Evolutionary conservation across 2,113 vertebrate species (phyloP).

Genomic region (Hemiprocne comata): DNA sequence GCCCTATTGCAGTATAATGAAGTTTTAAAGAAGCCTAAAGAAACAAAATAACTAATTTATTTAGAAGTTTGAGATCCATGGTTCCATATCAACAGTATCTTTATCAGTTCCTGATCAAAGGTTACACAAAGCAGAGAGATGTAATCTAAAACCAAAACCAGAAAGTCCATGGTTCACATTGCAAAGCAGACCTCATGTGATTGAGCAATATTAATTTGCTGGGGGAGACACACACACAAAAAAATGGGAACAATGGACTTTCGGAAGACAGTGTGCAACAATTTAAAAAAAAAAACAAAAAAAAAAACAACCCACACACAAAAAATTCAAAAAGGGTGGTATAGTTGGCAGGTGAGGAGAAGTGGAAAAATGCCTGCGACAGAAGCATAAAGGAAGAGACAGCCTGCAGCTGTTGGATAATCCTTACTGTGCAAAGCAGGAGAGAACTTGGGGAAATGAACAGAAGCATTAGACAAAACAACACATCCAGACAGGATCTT

Average conservation of each 20-base stretch:
- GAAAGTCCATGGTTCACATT: neutral
- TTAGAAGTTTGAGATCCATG: neutral
- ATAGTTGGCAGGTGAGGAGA: neutral
- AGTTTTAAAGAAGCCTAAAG: neutral
- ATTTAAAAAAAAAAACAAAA: too few relatives aligned
- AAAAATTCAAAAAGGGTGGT: neutral
- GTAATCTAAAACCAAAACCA: neutral
- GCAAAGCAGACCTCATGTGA: neutral
- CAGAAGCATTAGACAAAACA: neutral
- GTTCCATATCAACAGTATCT: neutral
- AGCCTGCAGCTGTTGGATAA: neutral
- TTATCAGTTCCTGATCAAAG: neutral
- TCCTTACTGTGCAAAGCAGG: neutral
- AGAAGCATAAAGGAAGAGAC: neutral
- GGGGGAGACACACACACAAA: neutral
- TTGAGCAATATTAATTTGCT: accelerated
- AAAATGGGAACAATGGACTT: neutral
- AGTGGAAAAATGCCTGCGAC: neutral
- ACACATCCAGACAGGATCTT: neutral
- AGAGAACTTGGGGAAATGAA: neutral
- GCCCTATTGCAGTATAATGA: neutral
- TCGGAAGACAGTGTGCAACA: neutral
- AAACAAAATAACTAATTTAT: neutral
- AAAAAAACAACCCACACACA: neutral
- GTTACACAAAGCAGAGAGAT: neutral